phyloP scores from a whole-genome alignment of 1,140 invertebrate genomes.

The Bombus breviceps region DNA sequence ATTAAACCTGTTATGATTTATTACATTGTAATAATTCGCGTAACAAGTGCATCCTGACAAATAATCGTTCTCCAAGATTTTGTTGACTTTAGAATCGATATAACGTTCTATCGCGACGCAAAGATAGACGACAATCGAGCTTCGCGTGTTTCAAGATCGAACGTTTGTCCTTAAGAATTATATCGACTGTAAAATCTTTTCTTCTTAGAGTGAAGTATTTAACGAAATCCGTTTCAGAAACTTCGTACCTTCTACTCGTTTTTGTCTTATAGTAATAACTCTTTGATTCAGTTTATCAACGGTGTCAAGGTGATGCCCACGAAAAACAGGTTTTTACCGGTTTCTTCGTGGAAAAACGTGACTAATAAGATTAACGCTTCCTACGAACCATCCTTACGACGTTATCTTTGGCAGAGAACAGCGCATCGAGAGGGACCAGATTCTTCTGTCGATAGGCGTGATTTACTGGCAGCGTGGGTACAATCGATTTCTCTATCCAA shows the following conservation, averaged over 20 bases:
- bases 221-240: not conserved
- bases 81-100: not conserved
- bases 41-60: not conserved
- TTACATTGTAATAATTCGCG: not conserved
- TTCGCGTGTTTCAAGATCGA: too few relatives aligned
- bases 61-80: not conserved
- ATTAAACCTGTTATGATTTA: not conserved
- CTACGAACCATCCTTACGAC: constrained; percentile 4
- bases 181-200: not conserved
- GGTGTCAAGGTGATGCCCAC: not conserved
- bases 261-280: not conserved
- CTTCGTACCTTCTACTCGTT: not conserved
- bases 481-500: constrained; percentile 20
- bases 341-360: not conserved
- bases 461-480: constrained; percentile 16
- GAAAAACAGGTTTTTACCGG: not conserved
- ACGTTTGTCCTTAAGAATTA: too few relatives aligned
- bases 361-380: constrained; percentile 10
- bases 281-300: not conserved
- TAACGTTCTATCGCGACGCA: not conserved
- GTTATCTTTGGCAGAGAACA: constrained; percentile 11
- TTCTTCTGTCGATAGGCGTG: constrained; percentile 5
- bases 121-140: too few relatives aligned
- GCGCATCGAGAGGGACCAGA: constrained; percentile 4
- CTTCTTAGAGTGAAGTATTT: not conserved